These are phyloP conservation scores for Deilephila elpenor DNA, from an alignment of 2,888 invertebrate species.

Conservation along the genomic window DNA sequence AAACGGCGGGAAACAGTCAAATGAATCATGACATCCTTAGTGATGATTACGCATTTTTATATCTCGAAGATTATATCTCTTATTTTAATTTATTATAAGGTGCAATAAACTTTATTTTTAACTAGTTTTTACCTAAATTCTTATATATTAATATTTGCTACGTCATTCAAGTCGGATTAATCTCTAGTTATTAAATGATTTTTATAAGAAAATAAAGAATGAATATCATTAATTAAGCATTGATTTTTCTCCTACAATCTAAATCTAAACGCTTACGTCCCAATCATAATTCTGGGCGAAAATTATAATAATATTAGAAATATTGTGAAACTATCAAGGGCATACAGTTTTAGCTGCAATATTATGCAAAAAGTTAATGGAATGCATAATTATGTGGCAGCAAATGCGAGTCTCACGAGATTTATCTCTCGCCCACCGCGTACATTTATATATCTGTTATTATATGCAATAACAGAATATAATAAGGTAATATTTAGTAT, in stretches of 20 bases:
- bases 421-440: neutral
- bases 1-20: constrained; percentile 1
- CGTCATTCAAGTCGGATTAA: too few species aligned
- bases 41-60: neutral
- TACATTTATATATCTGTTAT: neutral
- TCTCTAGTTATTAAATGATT: too few species aligned
- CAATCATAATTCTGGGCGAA: neutral
- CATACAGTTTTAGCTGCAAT: neutral
- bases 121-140: too few species aligned
- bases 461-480: constrained; percentile 1
- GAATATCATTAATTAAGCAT: too few species aligned
- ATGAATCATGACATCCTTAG: constrained; percentile 6
- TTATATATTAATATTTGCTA: too few species aligned
- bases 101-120: too few species aligned
- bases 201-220: too few species aligned
- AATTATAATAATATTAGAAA: neutral
- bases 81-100: too few species aligned
- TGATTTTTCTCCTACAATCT: too few species aligned
- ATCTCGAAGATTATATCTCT: neutral
- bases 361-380: constrained; percentile 25
- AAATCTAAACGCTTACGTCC: neutral
- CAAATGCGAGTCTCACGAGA: neutral
- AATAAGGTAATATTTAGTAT: constrained; percentile 1
- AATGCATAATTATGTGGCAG: constrained; percentile 5
- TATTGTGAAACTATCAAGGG: neutral